Evolutionary conservation across 2,797 vertebrate species (phyloP).

Genomic region (Brachyrhaphis roseni): DNA sequence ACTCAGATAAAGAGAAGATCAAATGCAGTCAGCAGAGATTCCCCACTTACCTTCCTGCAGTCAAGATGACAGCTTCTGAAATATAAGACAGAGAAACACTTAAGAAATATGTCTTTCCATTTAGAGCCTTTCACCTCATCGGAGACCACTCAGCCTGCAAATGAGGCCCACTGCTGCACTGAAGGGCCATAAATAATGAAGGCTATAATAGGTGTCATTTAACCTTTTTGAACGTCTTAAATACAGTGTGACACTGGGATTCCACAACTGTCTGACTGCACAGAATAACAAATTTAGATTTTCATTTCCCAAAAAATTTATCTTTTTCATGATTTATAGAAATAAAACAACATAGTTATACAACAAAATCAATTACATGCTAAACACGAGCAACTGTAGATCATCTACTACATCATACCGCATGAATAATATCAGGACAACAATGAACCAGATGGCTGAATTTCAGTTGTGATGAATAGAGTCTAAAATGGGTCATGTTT

Average conservation of each 20-base stretch:
- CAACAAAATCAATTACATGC: neutral
- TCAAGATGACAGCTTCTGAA: conserved; percentile 48
- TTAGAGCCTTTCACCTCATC: conserved; percentile 26
- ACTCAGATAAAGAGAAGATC: conserved; percentile 52
- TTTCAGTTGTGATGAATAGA: conserved; percentile 5
- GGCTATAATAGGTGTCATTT: neutral
- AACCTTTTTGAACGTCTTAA: neutral
- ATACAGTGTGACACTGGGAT: neutral
- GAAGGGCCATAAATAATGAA: conserved; percentile 2
- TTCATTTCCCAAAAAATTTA: neutral
- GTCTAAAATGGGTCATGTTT: conserved; percentile 1
- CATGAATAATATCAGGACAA: conserved; percentile 4
- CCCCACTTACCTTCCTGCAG: conserved; percentile 26
- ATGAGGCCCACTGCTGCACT: conserved; percentile 8
- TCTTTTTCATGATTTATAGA: neutral
- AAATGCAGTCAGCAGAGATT: conserved; percentile 41
- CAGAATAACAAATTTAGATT: neutral
- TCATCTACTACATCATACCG: neutral
- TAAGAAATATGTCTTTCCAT: conserved; percentile 39
- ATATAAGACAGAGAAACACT: conserved; percentile 46
- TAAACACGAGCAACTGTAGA: neutral
- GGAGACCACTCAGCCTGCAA: conserved; percentile 8
- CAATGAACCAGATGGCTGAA: neutral
- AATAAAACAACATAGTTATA: neutral
- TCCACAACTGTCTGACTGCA: neutral